phyloP scores from a whole-genome alignment of 2,888 invertebrate species.

The Arrhopalites spinosus region DNA sequence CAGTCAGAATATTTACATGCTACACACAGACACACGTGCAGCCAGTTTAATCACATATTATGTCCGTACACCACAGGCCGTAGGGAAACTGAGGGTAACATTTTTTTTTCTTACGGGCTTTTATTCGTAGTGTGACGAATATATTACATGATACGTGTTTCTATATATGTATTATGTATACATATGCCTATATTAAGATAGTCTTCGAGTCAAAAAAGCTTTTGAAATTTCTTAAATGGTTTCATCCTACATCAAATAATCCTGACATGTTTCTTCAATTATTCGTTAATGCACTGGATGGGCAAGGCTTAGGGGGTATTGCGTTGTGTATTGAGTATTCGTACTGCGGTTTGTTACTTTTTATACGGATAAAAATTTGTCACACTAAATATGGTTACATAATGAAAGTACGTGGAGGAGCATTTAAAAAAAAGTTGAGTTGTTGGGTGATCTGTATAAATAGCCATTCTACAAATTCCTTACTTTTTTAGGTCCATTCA shows the following conservation, averaged over 20 bases:
- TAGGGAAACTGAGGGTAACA: constrained; percentile 8
- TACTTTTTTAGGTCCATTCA: neutral
- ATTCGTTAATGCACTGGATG: constrained; percentile 2
- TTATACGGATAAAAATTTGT: too few species aligned
- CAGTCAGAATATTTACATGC: constrained; percentile 22
- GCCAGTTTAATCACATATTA: constrained; percentile 6
- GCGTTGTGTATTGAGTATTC: neutral
- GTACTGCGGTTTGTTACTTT: too few species aligned
- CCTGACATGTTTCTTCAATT: constrained; percentile 19
- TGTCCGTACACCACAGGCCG: neutral
- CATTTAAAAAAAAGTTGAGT: neutral
- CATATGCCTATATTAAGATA: neutral
- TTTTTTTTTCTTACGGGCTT: constrained; percentile 17
- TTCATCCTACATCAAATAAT: constrained; percentile 15
- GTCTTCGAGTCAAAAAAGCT: neutral
- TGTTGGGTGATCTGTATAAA: neutral
- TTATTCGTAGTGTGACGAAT: constrained; percentile 21
- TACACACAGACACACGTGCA: constrained; percentile 13
- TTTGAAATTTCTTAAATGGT: neutral
- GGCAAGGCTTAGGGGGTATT: neutral
- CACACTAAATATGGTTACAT: constrained; percentile 15
- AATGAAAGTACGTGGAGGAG: neutral
- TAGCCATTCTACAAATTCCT: neutral
- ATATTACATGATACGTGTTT: too few species aligned
- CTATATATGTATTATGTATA: too few species aligned